phyloP scores from a whole-genome alignment of 2,797 vertebrate species.

The Echiichthys vipera region DNA sequence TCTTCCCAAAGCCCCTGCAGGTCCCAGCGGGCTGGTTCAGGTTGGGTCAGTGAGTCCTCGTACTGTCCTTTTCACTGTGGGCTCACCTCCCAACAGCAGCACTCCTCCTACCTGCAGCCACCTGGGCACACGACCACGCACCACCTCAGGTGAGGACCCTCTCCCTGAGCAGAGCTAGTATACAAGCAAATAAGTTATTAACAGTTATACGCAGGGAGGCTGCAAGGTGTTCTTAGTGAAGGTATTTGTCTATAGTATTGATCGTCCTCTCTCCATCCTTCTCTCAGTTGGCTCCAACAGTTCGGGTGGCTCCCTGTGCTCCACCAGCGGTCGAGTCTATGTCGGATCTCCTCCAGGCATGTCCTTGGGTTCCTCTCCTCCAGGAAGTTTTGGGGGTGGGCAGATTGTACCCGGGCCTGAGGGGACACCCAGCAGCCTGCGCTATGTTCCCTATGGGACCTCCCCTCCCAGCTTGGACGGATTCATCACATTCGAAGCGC shows the following conservation, averaged over 20 bases:
- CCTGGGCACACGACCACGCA: conserved; percentile 90
- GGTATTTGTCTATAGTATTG: background rate
- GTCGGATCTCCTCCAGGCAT: conserved; percentile 92
- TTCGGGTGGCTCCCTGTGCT: conserved; percentile 95
- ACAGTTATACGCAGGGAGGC: background rate
- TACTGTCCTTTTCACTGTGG: conserved; percentile 95
- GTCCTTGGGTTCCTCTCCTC: conserved; percentile 91
- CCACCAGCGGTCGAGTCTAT: conserved; percentile 90
- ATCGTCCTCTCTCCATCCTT: background rate
- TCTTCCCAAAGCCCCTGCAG: conserved; percentile 87
- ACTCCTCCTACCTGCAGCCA: conserved; percentile 92
- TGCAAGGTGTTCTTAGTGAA: background rate
- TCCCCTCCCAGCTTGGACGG: conserved; percentile 96
- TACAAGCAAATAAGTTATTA: background rate
- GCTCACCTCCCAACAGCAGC: conserved; percentile 93
- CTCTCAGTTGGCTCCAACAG: conserved; percentile 94
- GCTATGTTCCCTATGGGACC: conserved; percentile 94
- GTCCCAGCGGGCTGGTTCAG: conserved; percentile 80
- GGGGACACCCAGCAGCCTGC: conserved; percentile 90
- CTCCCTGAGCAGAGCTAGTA: background rate
- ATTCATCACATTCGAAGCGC: conserved; percentile 96
- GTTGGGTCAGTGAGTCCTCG: conserved; percentile 84
- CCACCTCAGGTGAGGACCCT: conserved; percentile 90
- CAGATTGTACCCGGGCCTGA: conserved; percentile 74
- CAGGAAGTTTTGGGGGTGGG: conserved; percentile 71